These are phyloP conservation scores for Drosophila paranaensis DNA, from an alignment of 2,888 invertebrate genomes.

Conservation along the genomic window DNA sequence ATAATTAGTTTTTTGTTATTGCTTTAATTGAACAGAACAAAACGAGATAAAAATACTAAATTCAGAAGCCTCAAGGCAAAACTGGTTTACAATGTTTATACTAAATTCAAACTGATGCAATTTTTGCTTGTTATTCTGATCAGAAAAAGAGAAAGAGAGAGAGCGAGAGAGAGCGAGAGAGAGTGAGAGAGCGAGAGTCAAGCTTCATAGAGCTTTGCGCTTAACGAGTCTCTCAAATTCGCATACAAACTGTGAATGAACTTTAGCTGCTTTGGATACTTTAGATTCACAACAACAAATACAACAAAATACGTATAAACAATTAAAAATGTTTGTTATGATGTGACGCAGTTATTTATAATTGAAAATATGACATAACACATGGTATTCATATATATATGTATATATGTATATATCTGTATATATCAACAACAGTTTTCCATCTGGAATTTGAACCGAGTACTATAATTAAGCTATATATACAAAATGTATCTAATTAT, in stretches of 20 bases:
- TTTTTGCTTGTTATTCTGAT: background rate
- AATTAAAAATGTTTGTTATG: background rate
- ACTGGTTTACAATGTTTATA: conserved; percentile 4
- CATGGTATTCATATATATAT: too few relatives aligned
- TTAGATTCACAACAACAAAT: background rate
- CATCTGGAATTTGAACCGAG: background rate
- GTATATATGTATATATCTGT: too few relatives aligned
- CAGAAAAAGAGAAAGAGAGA: background rate
- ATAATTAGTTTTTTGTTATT: background rate
- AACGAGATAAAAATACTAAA: background rate
- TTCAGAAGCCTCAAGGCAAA: background rate
- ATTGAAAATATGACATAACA: background rate
- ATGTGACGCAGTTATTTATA: background rate
- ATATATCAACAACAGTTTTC: background rate
- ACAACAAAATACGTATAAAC: background rate
- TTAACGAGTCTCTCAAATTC: too few relatives aligned
- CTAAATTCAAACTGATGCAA: conserved; percentile 22
- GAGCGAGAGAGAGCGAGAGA: background rate
- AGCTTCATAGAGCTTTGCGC: conserved; percentile 17
- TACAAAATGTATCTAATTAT: background rate
- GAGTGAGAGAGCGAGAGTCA: background rate
- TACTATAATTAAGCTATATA: background rate
- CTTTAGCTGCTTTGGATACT: background rate
- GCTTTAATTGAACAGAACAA: background rate
- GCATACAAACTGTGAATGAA: conserved; percentile 2